Evolutionary conservation across 2,888 invertebrate genomes (phyloP).

Genomic region (Sipunculus nudus): DNA sequence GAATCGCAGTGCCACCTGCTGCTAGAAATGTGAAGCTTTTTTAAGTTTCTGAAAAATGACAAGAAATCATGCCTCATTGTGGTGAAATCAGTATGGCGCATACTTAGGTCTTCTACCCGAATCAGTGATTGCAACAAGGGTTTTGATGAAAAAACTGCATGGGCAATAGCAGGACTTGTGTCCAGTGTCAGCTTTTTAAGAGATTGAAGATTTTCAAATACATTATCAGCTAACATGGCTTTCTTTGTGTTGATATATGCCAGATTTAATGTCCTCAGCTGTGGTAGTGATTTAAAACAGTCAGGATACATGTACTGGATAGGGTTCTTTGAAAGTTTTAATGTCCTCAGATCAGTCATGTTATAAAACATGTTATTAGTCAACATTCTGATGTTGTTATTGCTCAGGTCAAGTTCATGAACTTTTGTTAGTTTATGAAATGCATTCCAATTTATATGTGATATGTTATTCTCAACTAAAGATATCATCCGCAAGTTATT

Average conservation of each 20-base stretch:
- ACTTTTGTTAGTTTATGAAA: conserved; percentile 22
- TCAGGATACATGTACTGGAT: conserved; percentile 14
- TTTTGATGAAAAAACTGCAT: conserved; percentile 12
- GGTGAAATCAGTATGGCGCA: conserved; percentile 34
- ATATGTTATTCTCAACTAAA: conserved; percentile 33
- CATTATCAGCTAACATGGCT: conserved; percentile 18
- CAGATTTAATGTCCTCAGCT: conserved; percentile 10
- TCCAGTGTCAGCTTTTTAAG: conserved; percentile 33
- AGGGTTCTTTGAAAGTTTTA: conserved; percentile 21
- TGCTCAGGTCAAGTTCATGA: conserved; percentile 31
- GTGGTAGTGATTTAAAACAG: conserved; percentile 9
- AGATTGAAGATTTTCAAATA: conserved; percentile 28
- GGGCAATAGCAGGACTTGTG: conserved; percentile 33
- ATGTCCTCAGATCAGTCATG: conserved; percentile 1
- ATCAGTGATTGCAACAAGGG: conserved; percentile 14
- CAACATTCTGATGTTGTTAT: conserved; percentile 26
- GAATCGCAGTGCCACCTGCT: conserved; percentile 41
- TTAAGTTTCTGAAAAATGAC: conserved; percentile 22
- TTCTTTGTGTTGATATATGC: conserved; percentile 15
- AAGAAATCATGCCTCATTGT: conserved; percentile 18
- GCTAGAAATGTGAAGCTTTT: conserved; percentile 27
- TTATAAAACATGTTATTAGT: conserved; percentile 14
- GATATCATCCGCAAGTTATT: conserved; percentile 29
- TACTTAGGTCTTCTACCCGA: conserved; percentile 34
- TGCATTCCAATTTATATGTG: conserved; percentile 23